Base-by-base conservation (phyloP, 35 echinoderm and acorn worm genomes). In the Holothuria glaberrima region DNA sequence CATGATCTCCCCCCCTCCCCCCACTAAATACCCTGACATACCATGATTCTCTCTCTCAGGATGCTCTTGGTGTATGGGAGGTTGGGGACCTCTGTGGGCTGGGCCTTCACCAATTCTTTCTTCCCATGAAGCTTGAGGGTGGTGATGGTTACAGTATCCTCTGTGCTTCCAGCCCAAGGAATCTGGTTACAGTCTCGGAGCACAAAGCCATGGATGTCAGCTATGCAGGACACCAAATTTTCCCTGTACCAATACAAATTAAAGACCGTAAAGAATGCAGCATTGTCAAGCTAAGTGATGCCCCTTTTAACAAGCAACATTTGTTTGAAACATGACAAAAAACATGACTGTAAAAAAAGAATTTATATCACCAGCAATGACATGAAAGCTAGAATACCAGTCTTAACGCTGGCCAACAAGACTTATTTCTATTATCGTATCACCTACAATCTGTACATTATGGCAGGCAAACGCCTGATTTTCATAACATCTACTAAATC, bases 141-240 rank as follows among this genome's bases (percentile, higher is more conserved):
- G 5, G 97, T 99, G 30, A 99, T 88, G 10, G 88, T 86, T 29
- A 94, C 84, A 9, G 86, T 92, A 14, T 95, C 93, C 0, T 87
- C 86, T 6, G 86, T 92, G 13, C 54, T 79, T 0, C 97, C 93
- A 26, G 93, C 97, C 97, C 97, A 99, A 5, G 97, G 97, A 69
- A 99, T 93, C 94, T 99, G 97, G 6, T 99, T 99, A 48, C 93
- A 95, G 75, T 95, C 93, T 31, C 88, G 48, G 2, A 99, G 81
- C 4, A 95, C 86, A 84, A 93, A 95, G 41, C 96, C 89, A 67
- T 98, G 96, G 71, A 95, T 94, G 71, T 81, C 86, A 6, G 90
- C 34, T 33, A 98, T 33, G 44, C 96, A 98, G 9, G 91, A 93
- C 69, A 98, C 93, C 74, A 98, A 59, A 70, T 79, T 95, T 27